Percentiles rank a stretch among this genome's conserved stretches.
phyloP scores from a whole-genome alignment of 2,797 vertebrate species.

The Anguilla obscura region DNA sequence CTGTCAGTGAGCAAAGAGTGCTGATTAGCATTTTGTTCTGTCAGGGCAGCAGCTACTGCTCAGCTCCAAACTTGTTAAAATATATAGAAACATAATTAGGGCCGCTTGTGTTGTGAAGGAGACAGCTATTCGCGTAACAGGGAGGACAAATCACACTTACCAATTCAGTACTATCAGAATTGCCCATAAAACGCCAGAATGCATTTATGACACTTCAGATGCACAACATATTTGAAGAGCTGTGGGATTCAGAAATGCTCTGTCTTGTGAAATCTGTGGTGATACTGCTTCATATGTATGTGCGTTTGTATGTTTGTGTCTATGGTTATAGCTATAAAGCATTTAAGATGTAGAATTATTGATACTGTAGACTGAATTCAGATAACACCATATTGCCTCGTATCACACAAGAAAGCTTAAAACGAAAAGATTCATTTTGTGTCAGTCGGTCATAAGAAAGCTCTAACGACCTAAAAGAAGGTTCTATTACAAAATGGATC shows the following conservation, averaged over 20 bases:
- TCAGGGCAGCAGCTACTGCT: not conserved
- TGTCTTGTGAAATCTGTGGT: not conserved
- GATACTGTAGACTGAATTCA: conserved; percentile 8
- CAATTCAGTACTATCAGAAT: not conserved
- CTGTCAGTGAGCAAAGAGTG: not conserved
- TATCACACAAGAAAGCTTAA: not conserved
- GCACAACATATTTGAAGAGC: not conserved
- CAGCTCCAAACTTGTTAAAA: conserved; percentile 3
- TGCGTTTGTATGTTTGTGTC: not conserved
- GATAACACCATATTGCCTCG: not conserved
- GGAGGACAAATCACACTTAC: not conserved
- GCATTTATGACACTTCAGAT: not conserved
- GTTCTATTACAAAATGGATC: not conserved
- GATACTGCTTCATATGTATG: not conserved
- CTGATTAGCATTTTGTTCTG: conserved; percentile 33
- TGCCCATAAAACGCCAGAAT: not conserved
- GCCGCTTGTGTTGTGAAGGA: conserved; percentile 24
- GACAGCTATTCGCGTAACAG: not conserved
- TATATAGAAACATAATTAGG: conserved; percentile 19
- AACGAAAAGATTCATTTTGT: not conserved
- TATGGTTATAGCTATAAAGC: not conserved
- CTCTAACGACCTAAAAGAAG: not conserved
- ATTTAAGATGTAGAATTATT: conserved; percentile 2
- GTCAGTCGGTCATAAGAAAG: not conserved
- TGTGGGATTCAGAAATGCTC: not conserved